These are phyloP conservation scores for Drosophila oshimai DNA, from an alignment of 1,140 invertebrate species.

Conservation along the genomic window DNA sequence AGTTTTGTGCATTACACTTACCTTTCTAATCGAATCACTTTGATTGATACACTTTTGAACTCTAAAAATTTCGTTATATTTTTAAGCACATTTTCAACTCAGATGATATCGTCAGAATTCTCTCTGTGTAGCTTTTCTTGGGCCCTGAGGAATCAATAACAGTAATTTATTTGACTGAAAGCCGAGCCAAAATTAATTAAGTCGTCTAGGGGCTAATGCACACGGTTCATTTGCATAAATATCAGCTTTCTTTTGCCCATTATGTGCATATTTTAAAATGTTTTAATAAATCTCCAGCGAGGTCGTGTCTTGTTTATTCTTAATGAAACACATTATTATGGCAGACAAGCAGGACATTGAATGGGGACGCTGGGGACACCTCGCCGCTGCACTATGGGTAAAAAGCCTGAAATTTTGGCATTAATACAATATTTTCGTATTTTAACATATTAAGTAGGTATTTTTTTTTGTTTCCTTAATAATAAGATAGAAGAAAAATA, in stretches of 20 bases:
- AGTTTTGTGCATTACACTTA: too few relatives aligned
- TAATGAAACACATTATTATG: constrained; percentile 79
- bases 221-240: constrained; percentile 80
- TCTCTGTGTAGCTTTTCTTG: background rate
- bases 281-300: constrained; percentile 34
- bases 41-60: constrained; percentile 32
- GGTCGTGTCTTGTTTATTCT: constrained; percentile 56
- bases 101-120: too few relatives aligned
- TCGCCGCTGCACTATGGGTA: too few relatives aligned
- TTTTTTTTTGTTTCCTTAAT: too few relatives aligned
- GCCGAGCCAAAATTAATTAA: constrained; percentile 51
- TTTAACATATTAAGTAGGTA: too few relatives aligned
- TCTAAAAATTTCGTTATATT: too few relatives aligned
- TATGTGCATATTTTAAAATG: constrained; percentile 75
- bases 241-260: too few relatives aligned
- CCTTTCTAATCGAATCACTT: constrained; percentile 42
- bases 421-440: too few relatives aligned
- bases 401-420: too few relatives aligned
- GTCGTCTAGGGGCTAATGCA: too few relatives aligned
- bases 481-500: too few relatives aligned
- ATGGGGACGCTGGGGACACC: constrained; percentile 46
- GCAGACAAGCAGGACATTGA: constrained; percentile 72
- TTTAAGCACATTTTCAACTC: too few relatives aligned
- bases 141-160: constrained; percentile 61
- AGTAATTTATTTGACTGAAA: constrained; percentile 68